Percentiles rank a stretch among this genome's conserved stretches.
Conservation (phyloP, 2,113 vertebrate species). For the Sminthopsis crassicaudata region DNA sequence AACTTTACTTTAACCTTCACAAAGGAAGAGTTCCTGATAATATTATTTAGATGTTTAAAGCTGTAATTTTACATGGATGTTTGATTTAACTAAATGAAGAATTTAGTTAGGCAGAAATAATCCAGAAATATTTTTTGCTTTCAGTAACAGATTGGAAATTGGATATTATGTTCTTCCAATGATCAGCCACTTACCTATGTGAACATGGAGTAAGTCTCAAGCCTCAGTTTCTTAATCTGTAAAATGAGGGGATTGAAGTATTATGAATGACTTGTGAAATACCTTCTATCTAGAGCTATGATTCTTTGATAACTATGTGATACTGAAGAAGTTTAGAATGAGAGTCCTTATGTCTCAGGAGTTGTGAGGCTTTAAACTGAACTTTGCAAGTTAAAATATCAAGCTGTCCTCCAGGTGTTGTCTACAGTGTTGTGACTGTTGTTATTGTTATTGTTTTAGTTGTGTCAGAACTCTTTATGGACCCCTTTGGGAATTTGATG, state of each 20-base stretch:
- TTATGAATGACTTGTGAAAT: not conserved
- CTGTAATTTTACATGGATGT: rapidly evolving
- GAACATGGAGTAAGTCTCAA: not conserved
- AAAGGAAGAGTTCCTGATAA: rapidly evolving
- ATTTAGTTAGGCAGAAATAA: not conserved
- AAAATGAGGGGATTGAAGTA: not conserved
- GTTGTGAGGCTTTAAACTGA: not conserved
- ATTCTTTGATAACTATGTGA: not conserved
- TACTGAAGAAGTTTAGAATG: not conserved
- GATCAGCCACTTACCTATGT: not conserved
- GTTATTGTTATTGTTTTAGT: not conserved
- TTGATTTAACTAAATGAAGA: not conserved
- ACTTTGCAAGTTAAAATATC: not conserved
- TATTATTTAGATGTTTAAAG: not conserved
- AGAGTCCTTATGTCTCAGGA: not conserved
- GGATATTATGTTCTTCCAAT: not conserved
- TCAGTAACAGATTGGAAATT: not conserved
- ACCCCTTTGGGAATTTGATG: not conserved
- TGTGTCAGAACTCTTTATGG: not conserved
- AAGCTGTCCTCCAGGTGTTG: not conserved
- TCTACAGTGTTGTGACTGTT: not conserved
- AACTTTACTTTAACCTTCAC: rapidly evolving
- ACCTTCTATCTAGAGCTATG: not conserved
- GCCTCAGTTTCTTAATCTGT: not conserved
- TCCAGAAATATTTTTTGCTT: rapidly evolving